Evolutionary conservation across 2,113 vertebrate genomes (phyloP).

Genomic region (Delphinapterus leucas): DNA sequence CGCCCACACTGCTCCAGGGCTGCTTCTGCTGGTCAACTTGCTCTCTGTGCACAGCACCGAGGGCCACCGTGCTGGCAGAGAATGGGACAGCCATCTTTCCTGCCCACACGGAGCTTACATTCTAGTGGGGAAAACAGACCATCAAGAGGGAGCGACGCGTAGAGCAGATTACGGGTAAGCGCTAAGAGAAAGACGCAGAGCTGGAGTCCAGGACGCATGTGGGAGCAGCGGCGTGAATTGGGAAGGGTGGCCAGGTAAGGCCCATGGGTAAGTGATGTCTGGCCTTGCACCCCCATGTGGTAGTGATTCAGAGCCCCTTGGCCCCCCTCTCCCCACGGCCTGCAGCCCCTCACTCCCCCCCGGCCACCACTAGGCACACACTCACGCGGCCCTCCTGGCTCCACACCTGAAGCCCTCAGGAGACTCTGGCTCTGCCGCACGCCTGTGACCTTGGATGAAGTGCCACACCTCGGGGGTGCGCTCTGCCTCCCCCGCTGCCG

Average conservation of each 20-base stretch:
- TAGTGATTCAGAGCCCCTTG: rapidly evolving
- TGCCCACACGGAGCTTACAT: rapidly evolving
- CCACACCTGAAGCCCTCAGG: neutral
- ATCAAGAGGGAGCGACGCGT: rapidly evolving
- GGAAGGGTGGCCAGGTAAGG: neutral
- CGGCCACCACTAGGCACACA: rapidly evolving
- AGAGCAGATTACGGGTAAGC: rapidly evolving
- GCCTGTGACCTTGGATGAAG: rapidly evolving
- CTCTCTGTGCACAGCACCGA: too few relatives aligned
- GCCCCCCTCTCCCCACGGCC: neutral
- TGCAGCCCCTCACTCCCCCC: neutral
- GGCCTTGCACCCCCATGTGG: rapidly evolving
- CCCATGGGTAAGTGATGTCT: rapidly evolving
- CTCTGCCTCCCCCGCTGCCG: neutral
- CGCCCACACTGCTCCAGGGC: rapidly evolving
- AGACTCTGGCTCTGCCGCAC: neutral
- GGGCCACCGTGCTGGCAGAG: rapidly evolving
- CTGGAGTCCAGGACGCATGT: neutral
- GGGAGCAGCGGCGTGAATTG: rapidly evolving
- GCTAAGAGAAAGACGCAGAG: neutral
- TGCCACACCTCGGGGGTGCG: rapidly evolving
- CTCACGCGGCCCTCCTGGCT: neutral
- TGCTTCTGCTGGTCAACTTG: rapidly evolving
- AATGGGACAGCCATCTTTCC: rapidly evolving
- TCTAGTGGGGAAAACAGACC: neutral